Base-by-base conservation (phyloP, 2,113 vertebrate species). In the Gnathonemus longibarbis region DNA sequence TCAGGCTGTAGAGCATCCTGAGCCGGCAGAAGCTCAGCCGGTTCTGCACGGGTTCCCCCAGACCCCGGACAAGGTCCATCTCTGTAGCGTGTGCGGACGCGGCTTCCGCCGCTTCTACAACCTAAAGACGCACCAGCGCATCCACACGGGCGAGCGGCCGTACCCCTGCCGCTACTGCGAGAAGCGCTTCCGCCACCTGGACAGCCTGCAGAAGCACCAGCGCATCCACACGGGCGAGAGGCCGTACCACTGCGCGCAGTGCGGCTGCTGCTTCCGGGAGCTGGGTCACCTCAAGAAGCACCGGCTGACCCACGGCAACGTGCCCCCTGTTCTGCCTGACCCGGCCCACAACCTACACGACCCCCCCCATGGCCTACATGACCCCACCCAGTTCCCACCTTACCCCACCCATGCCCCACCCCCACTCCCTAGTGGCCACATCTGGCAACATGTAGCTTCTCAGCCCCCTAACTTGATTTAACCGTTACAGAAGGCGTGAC, bases 161-260 rank as follows among this genome's bases (percentile, higher is more conserved):
- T 94, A 94, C 88, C 93, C 93, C 4, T 94, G 93, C 89, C 88
- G 92, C 88, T 94, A 92, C 89, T 94, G 93, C 46, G 93, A 93
- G 91, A 94, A 94, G 27, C 92, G 93, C 21, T 94, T 94, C 84
- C 91, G 93, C 42, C 93, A 93, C 91, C 84, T 94, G 53, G 93
- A 93, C 92, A 94, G 93, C 42, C 90, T 94, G 77, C 92, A 94
- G 70, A 94, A 93, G 89, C 93, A 94, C 90, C 93, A 94, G 91
- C 93, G 93, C 88, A 94, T 94, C 86, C 93, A 94, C 89, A 94
- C 93, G 0, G 93, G 93, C 8, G 93, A 94, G 92, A 89, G 93
- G 53, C 93, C 93, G 0, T 94, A 93, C 91, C 93, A 92, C 84
- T 94, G 93, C 8, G 90, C 93, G 0, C 92, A 93, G 90, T 94